Evolutionary conservation across 2,113 vertebrate species (phyloP).

Genomic region (Lycocorax pyrrhopterus): DNA sequence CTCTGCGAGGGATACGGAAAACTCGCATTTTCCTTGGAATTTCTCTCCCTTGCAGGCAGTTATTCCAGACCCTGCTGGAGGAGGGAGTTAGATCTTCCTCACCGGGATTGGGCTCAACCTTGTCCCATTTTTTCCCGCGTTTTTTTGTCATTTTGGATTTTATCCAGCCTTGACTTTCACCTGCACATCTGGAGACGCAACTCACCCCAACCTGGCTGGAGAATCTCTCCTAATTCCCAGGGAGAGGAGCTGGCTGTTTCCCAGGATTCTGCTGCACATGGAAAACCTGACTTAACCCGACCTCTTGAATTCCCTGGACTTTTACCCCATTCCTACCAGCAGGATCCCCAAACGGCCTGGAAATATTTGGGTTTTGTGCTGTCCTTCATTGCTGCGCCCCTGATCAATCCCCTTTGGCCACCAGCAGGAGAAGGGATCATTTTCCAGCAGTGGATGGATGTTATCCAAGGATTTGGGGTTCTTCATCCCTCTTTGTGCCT

Average conservation of each 20-base stretch:
- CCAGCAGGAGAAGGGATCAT: neutral
- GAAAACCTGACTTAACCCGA: neutral
- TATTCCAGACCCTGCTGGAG: neutral
- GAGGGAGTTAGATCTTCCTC: neutral
- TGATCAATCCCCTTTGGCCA: neutral
- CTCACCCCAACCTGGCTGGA: rapidly evolving
- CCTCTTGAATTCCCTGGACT: neutral
- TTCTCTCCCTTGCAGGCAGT: neutral
- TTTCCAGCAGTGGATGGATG: neutral
- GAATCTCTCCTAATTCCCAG: neutral
- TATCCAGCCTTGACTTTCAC: neutral
- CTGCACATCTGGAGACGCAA: neutral
- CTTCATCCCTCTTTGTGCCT: neutral
- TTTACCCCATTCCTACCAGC: neutral
- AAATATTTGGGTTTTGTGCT: neutral
- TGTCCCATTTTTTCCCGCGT: neutral
- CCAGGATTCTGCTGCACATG: neutral
- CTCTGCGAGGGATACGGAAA: neutral
- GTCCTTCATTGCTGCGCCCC: neutral
- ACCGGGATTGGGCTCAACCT: neutral
- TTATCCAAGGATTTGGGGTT: neutral
- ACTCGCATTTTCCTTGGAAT: neutral
- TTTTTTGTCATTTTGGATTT: neutral
- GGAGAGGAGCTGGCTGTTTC: neutral
- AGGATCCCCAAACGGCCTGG: neutral